Base-by-base conservation (phyloP, 2,797 vertebrate genomes). In the Taenioides sp. region DNA sequence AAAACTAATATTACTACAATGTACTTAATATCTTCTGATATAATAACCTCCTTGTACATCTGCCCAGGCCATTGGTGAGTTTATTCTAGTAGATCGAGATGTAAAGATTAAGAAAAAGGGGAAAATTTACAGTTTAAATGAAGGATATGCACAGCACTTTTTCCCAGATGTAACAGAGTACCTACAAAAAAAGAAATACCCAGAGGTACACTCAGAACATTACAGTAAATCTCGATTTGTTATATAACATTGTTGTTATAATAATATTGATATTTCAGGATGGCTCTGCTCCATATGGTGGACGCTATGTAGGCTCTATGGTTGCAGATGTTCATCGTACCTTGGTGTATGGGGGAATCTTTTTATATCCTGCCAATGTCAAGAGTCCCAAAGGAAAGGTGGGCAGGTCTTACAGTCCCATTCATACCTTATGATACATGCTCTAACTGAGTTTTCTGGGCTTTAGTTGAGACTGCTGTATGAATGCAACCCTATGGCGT, bases 241-340 rank as follows among this genome's bases (percentile, higher is more conserved):
- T 23, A 6, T 50, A 7, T 49, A 18, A 28, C 59, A n/a, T 11
- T 34, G 28, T 6, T 16, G 2, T 54, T 52, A 52, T 4, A 1
- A n/a, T 40, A 1, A 0, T 58, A 28, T 61, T 61, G 28, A 14
- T 18, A 20, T 37, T 12, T 7, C 9, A 99, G 98, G 96, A 97
- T 71, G 95, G 96, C 75, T 94, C 91, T n/a, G 92, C 95, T 28
- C 96, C 98, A 0, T 99, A 98, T 20, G 93, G 91, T 0, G 94
- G 95, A 1, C 94, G 98, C 16, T 99, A 99, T 20, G 92, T 99
- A 37, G 98, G 98, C 1, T 99, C 98, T 11, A 99, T 99, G 98
- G 98, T 99, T 71, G 97, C 98, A 18, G 97, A 99, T 31, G 96
- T 98, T 37, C 98, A 99, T 87, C 93, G 97, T 52, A 99, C 98